Conservation (phyloP, 2,113 vertebrate genomes). For the Nothocercus julius region DNA sequence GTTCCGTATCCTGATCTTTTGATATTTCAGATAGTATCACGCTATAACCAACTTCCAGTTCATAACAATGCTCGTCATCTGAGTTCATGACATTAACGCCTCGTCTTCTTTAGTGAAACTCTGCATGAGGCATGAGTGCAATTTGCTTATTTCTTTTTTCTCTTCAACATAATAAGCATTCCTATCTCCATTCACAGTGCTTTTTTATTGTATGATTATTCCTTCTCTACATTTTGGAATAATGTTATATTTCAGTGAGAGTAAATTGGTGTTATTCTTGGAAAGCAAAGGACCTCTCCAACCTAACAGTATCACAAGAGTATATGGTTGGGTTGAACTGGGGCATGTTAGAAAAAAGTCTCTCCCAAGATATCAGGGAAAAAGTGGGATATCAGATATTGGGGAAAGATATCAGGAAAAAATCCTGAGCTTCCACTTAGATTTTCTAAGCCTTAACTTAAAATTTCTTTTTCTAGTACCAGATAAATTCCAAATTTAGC, state of each 20-base stretch:
- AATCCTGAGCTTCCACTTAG: background rate
- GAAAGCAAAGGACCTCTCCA: background rate
- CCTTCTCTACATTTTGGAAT: background rate
- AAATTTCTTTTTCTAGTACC: background rate
- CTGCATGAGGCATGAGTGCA: background rate
- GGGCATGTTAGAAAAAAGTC: background rate
- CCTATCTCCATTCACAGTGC: background rate
- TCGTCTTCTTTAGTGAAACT: background rate
- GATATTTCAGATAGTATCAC: background rate
- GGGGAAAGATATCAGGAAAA: background rate
- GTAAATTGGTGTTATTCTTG: background rate
- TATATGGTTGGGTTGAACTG: background rate
- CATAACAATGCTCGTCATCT: background rate
- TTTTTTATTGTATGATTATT: background rate
- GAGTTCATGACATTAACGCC: background rate
- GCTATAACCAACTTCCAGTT: background rate
- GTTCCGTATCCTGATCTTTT: background rate
- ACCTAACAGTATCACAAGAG: background rate
- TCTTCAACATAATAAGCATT: background rate
- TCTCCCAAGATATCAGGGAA: background rate
- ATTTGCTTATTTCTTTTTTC: background rate
- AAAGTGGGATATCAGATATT: background rate
- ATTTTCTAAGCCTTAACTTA: background rate
- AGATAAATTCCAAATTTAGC: conserved; percentile 7
- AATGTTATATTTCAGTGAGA: background rate